Evolutionary conservation across 2,888 invertebrate genomes (phyloP).

Genomic region (Metacarcinus magister): DNA sequence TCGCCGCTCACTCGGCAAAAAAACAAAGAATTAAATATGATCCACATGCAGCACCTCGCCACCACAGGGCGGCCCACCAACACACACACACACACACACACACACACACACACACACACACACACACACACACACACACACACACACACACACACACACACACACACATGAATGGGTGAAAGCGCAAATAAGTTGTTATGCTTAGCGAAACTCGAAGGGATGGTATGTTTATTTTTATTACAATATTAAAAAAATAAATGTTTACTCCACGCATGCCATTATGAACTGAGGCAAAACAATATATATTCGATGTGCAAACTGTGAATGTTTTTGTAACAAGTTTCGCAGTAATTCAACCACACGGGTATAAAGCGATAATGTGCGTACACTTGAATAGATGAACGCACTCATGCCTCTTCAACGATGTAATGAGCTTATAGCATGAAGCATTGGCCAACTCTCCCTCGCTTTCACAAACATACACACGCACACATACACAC

Average conservation of each 20-base stretch:
- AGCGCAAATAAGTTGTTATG: not conserved
- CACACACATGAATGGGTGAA: not conserved
- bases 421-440: not conserved
- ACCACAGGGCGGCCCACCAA: not conserved
- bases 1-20: no score
- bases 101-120: no score
- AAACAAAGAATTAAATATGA: not conserved
- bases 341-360: not conserved
- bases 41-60: not conserved
- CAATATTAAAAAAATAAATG: not conserved
- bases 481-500: constrained; percentile 16
- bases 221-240: not conserved
- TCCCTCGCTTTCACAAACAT: not conserved
- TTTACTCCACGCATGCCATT: not conserved
- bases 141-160: no score
- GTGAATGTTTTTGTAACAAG: not conserved
- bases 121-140: no score
- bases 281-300: not conserved
- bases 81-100: no score
- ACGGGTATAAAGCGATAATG: constrained; percentile 13
- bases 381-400: not conserved
- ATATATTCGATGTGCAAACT: not conserved
- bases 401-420: not conserved
- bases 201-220: not conserved
- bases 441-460: not conserved